Evolutionary conservation across 1,140 invertebrate species (phyloP), one percentile per base, ranked within the genome.

Genomic region (Drosophila ambigua): DNA sequence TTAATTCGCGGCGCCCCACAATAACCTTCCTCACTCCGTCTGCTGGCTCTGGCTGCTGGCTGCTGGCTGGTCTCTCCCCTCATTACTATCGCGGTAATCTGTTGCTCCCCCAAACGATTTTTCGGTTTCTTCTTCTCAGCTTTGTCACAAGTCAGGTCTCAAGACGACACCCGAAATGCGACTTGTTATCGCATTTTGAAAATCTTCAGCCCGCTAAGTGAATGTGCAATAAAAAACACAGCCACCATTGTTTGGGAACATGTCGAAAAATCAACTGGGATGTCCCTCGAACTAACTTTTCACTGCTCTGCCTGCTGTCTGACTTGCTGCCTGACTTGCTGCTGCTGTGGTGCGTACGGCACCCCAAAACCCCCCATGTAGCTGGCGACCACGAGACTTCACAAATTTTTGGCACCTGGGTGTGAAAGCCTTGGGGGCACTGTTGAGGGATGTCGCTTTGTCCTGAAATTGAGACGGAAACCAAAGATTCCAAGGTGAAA

Each of bases 1-100:
- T 87, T 87, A 87, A 87, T 87, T 87, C 79, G 83, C 83, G 67
- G 67, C 72, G 79, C 79, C 58, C 76, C 83, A 77, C 49, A 83
- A 69, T 87, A 87, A 87, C 79, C 83, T 87, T 87, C 67, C 76
- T 71, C 75, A 77, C 82, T 72, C 26, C 66, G 72, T 65, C 68
- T 35, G 31, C 31, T 35, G 31, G 3, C 31, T 31, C 28, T 31
- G 28, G 7, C 58, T 26, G 20, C 28, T 31, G 28, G 7, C 58
- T 26, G 20, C 20, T 20, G 20, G 20, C 20, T 73, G 59, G 58
- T 73, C 59, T 58, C 53, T 50, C 50, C 58, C 68, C 28, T 61
- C 28, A 44, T 79, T 72, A 68, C 58, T 49, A 62, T 45, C 58
- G 62, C 46, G 48, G 49, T 49, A 83, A 60, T 64, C 67, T 63